phyloP scores from a whole-genome alignment of 2,888 invertebrate genomes.

The Flabesymbios commensalis region DNA sequence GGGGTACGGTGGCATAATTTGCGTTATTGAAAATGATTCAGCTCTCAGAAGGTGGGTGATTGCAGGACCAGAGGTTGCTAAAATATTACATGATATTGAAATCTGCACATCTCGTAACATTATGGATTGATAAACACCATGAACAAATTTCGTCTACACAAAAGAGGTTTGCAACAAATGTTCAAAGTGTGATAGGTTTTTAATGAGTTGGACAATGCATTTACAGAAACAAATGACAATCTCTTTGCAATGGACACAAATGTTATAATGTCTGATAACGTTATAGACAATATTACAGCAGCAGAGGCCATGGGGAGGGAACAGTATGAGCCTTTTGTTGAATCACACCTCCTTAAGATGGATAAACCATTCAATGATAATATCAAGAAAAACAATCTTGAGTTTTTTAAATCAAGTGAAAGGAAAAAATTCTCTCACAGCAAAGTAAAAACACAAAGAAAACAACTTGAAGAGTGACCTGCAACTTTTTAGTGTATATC shows the following conservation, averaged over 20 bases:
- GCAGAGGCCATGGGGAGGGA: neutral
- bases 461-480: too few species aligned
- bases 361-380: neutral
- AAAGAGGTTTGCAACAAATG: neutral
- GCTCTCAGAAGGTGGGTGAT: neutral
- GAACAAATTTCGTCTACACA: neutral
- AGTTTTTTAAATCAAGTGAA: too few species aligned
- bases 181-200: neutral
- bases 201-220: neutral
- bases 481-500: too few species aligned
- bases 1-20: constrained; percentile 1
- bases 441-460: too few species aligned
- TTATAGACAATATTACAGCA: neutral
- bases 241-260: neutral
- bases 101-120: neutral
- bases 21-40: constrained; percentile 2
- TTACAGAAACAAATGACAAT: neutral
- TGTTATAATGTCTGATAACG: neutral
- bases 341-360: neutral
- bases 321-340: neutral
- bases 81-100: neutral
- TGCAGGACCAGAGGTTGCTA: neutral
- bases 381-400: neutral
- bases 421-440: too few species aligned
- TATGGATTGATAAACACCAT: neutral